Conservation (phyloP, 1,140 invertebrate genomes). For the Linepithema humile region DNA sequence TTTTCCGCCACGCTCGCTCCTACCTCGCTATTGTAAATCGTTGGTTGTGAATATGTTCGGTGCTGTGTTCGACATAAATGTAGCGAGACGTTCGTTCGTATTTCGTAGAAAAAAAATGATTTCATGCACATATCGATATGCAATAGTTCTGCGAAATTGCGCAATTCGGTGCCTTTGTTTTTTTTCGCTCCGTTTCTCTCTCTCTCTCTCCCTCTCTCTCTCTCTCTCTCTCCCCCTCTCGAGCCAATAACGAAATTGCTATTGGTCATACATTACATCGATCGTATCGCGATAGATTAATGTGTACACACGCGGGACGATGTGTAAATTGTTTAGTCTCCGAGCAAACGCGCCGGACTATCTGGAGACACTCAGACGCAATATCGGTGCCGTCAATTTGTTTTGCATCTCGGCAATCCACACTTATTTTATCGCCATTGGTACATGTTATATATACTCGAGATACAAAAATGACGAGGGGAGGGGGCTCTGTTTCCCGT, state of each 20-base stretch:
- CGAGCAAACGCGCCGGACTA: slow-evolving; percentile 9
- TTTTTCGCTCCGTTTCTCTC: slow-evolving; percentile 7
- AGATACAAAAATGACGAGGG: slow-evolving; percentile 17
- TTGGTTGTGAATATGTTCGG: neutral
- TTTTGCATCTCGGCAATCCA: slow-evolving; percentile 53
- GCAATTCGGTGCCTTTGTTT: slow-evolving; percentile 19
- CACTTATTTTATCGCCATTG: slow-evolving; percentile 53
- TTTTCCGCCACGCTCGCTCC: neutral
- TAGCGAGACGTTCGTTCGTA: neutral
- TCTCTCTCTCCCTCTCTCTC: neutral
- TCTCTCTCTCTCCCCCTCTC: neutral
- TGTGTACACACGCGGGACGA: slow-evolving; percentile 15
- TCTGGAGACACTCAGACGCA: slow-evolving; percentile 3
- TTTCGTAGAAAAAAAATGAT: slow-evolving; percentile 9
- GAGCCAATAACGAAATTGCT: slow-evolving; percentile 8
- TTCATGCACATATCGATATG: slow-evolving; percentile 1
- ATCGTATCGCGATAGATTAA: slow-evolving; percentile 19
- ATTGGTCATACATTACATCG: slow-evolving; percentile 37
- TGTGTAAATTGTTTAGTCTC: slow-evolving; percentile 41
- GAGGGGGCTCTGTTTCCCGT: slow-evolving; percentile 19
- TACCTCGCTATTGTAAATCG: slow-evolving; percentile 46
- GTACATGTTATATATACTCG: slow-evolving; percentile 15
- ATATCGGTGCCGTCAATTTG: slow-evolving; percentile 56
- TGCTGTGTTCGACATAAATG: slow-evolving; percentile 18
- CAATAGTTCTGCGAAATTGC: slow-evolving; percentile 29